phyloP scores from a whole-genome alignment of 2,888 invertebrate species.

The Eristalis pertinax region DNA sequence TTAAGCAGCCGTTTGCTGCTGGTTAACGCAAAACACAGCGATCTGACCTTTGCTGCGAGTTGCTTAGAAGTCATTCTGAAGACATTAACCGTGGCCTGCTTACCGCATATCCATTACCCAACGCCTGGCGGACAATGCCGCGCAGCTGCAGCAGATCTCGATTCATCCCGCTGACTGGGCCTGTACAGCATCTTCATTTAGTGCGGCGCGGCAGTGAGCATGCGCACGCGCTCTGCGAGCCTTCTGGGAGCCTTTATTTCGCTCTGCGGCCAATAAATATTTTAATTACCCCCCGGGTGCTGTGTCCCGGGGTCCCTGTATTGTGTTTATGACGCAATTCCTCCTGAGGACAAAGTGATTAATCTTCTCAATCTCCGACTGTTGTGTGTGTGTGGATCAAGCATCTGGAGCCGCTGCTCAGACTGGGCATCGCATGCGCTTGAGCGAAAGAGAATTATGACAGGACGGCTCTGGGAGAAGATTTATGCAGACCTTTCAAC shows the following conservation, averaged over 20 bases:
- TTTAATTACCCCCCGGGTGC: neutral
- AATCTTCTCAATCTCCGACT: slow-evolving; percentile 51
- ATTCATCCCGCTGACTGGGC: neutral
- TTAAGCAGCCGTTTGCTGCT: neutral
- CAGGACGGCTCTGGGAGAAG: slow-evolving; percentile 32
- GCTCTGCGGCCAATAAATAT: neutral
- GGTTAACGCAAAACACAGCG: neutral
- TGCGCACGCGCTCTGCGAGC: neutral
- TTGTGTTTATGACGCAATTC: slow-evolving; percentile 21
- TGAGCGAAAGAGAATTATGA: slow-evolving; percentile 38
- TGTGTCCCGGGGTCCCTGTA: neutral
- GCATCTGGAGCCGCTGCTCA: too few species aligned
- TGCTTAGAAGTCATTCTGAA: slow-evolving; percentile 5
- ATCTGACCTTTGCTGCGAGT: slow-evolving; percentile 41
- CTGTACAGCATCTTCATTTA: neutral
- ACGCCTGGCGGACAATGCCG: slow-evolving; percentile 40
- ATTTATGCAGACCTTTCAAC: slow-evolving; percentile 48
- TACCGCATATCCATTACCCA: slow-evolving; percentile 42
- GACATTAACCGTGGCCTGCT: slow-evolving; percentile 26
- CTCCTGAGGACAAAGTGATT: slow-evolving; percentile 50
- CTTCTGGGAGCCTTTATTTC: neutral
- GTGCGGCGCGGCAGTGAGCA: neutral
- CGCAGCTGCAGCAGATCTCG: neutral
- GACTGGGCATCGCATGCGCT: neutral
- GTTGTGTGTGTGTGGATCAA: slow-evolving; percentile 5